phyloP scores from a whole-genome alignment of 1,140 invertebrate species.

The Physella acuta region DNA sequence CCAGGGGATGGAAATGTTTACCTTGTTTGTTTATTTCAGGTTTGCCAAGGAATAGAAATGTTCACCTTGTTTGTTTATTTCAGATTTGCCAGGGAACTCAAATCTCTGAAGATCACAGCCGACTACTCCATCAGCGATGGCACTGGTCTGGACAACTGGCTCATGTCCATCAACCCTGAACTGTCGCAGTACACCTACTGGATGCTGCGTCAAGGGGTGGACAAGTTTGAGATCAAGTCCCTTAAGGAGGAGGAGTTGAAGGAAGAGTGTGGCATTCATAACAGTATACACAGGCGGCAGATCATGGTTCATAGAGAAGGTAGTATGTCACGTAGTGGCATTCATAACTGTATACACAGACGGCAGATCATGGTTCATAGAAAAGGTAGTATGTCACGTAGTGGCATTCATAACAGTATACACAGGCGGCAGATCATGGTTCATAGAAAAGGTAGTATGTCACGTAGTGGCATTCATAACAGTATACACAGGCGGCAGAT shows the following conservation, averaged over 20 bases:
- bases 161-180: slow-evolving; percentile 83
- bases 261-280: slow-evolving; percentile 85
- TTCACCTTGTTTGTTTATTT: neutral
- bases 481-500: too few species aligned
- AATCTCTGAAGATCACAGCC: slow-evolving; percentile 92
- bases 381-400: too few species aligned
- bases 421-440: too few species aligned
- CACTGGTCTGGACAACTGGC: slow-evolving; percentile 86
- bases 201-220: slow-evolving; percentile 92
- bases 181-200: slow-evolving; percentile 96
- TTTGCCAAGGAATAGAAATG: slow-evolving; percentile 92
- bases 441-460: too few species aligned
- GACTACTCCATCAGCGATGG: slow-evolving; percentile 95
- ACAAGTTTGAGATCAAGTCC: slow-evolving; percentile 71
- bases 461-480: too few species aligned
- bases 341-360: too few species aligned
- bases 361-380: too few species aligned
- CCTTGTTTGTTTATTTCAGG: slow-evolving; percentile 59
- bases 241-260: slow-evolving; percentile 88
- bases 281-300: slow-evolving; percentile 89
- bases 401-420: too few species aligned
- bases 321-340: too few species aligned
- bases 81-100: slow-evolving; percentile 90
- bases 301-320: slow-evolving; percentile 91
- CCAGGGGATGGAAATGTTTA: too few species aligned